phyloP scores from a whole-genome alignment of 2,113 vertebrate genomes.

The Elgaria multicarinata region DNA sequence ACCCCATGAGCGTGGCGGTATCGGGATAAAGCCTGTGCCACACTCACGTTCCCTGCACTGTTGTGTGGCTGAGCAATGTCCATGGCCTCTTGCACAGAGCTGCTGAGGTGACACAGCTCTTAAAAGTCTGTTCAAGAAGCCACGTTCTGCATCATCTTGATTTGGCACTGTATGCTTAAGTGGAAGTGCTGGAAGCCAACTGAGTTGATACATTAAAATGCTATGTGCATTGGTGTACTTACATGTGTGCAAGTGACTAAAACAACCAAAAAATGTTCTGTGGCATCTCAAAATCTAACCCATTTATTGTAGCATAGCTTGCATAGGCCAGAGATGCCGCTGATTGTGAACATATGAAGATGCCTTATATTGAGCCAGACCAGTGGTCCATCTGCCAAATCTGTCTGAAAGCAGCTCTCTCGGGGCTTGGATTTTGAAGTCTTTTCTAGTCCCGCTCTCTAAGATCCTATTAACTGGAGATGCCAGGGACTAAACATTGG shows the following conservation, averaged over 20 bases:
- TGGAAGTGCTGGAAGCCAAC: not conserved
- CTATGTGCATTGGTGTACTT: not conserved
- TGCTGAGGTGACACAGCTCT: too few species aligned
- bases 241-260: not conserved
- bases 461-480: not conserved
- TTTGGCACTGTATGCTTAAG: not conserved
- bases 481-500: not conserved
- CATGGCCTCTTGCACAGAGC: not conserved
- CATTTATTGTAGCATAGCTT: not conserved
- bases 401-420: not conserved
- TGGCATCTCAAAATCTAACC: not conserved
- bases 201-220: too few species aligned
- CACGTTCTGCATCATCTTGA: not conserved
- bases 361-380: not conserved
- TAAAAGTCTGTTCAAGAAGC: not conserved
- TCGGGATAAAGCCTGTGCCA: too few species aligned
- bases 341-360: not conserved
- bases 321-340: not conserved
- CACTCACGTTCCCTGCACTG: too few species aligned
- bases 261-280: too few species aligned
- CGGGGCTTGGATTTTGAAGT: not conserved
- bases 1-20: fast-evolving
- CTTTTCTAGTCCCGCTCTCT: not conserved
- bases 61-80: not conserved
- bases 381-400: not conserved